Evolutionary conservation across 2,113 vertebrate genomes (phyloP).

Genomic region (Peucedramus taeniatus): DNA sequence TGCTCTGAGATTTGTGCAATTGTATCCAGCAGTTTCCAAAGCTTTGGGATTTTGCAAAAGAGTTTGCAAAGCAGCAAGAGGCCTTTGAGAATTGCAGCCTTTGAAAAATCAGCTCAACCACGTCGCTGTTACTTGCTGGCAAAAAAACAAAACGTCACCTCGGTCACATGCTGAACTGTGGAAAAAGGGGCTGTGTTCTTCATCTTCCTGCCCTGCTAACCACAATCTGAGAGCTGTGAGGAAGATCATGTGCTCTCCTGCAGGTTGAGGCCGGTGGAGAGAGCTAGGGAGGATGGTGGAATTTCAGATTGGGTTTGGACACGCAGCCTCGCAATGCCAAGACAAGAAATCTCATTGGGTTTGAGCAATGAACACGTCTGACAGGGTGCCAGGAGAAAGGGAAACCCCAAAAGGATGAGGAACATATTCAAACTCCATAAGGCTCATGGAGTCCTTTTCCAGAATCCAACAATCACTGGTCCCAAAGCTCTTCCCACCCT

Average conservation of each 20-base stretch:
- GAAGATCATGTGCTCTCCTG: background rate
- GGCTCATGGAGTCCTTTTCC: background rate
- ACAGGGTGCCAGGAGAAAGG: background rate
- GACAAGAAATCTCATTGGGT: background rate
- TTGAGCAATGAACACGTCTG: background rate
- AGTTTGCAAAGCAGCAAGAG: background rate
- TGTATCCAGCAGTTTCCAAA: background rate
- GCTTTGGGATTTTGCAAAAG: background rate
- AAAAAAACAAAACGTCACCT: background rate
- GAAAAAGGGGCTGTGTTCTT: background rate
- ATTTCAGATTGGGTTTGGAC: background rate
- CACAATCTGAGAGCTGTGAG: background rate
- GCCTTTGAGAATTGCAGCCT: background rate
- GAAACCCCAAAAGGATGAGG: background rate
- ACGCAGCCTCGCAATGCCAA: background rate
- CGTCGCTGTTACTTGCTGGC: background rate
- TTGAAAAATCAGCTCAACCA: background rate
- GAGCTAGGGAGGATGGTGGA: background rate
- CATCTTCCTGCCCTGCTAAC: background rate
- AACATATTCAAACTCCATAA: background rate
- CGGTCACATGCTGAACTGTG: background rate
- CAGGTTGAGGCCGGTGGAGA: background rate
- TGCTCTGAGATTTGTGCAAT: background rate
- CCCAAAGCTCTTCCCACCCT: background rate
- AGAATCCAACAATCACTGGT: background rate